Evolutionary conservation across 64 coral and sea anemone species (phyloP), one percentile per base, ranked within the genome.

Genomic region (Montipora cactus): DNA sequence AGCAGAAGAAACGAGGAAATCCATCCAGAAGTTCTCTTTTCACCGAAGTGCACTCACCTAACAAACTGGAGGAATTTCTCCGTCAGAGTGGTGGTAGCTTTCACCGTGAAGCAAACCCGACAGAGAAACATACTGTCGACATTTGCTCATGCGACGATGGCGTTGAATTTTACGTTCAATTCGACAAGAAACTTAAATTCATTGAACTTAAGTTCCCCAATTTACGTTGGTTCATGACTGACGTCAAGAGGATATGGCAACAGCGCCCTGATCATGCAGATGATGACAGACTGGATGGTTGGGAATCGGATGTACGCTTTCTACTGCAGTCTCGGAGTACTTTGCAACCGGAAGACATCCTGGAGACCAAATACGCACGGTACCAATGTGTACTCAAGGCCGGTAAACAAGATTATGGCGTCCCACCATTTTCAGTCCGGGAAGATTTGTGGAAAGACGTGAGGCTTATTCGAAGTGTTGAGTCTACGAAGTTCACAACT

Each of bases 11-110:
- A 22, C 77, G 89, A 47, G 96, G 79, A 68, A 98, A 81, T 44
- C 96, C 96, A 4, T 93, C 93, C 1, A 87, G 91, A 81, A 98
- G 94, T 37, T 95, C 96, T 57, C 93, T 95, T 68, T 98, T 87
- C 52, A 98, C 96, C 0, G 52, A 76, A 68, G 45, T 98, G 25
- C 86, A 86, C 51, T 95, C 94, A 18, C 86, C 74, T 49, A 76
- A 95, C 19, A 83, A 79, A 71, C 76, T 88, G 9, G 62, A 91
- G 21, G 11, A 21, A 28, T 98, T 98, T 87, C 61, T 98, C 5
- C 57, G 0, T 5, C 0, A 28, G 28, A 28, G 28, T 28, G 28
- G 0, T 37, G 25, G n/a, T 68, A 9, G 81, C 22, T 98, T 98
- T 13, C 44, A 14, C 1, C 69, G 8, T 14, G 18, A 55, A 15